These are phyloP conservation scores for Eulemur coronatus DNA, from an alignment of 2,797 vertebrate genomes.

Conservation along the genomic window DNA sequence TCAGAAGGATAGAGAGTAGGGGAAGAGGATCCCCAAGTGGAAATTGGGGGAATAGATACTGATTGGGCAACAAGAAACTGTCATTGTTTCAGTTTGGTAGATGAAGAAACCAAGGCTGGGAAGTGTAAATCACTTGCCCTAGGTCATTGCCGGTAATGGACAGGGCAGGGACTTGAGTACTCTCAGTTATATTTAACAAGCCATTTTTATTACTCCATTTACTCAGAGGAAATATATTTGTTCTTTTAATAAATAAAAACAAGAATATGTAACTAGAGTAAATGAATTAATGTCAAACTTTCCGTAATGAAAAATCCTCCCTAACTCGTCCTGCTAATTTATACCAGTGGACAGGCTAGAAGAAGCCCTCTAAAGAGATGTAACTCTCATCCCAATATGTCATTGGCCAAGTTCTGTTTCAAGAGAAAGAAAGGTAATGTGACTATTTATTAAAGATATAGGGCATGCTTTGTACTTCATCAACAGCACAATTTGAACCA, in stretches of 20 bases:
- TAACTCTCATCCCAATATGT: background rate
- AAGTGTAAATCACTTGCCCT: background rate
- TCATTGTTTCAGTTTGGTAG: background rate
- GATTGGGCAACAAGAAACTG: background rate
- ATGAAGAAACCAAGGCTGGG: background rate
- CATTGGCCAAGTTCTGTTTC: background rate
- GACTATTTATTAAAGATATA: background rate
- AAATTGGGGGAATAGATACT: background rate
- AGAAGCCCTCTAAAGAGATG: constrained; percentile 11
- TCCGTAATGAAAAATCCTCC: constrained; percentile 43
- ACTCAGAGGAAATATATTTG: constrained; percentile 46
- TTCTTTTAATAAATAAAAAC: constrained; percentile 53
- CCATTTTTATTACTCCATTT: background rate
- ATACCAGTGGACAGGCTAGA: background rate
- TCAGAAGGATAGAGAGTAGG: background rate
- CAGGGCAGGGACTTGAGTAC: background rate
- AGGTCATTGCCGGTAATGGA: background rate
- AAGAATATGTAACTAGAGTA: constrained; percentile 45
- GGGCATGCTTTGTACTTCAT: background rate
- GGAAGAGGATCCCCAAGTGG: background rate
- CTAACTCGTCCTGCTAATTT: constrained; percentile 36
- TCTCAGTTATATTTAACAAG: constrained; percentile 15
- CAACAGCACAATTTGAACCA: background rate
- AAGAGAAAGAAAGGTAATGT: background rate
- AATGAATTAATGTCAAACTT: constrained; percentile 44